Evolutionary conservation across 2,113 vertebrate genomes (phyloP).

Genomic region (Pitta sordida): DNA sequence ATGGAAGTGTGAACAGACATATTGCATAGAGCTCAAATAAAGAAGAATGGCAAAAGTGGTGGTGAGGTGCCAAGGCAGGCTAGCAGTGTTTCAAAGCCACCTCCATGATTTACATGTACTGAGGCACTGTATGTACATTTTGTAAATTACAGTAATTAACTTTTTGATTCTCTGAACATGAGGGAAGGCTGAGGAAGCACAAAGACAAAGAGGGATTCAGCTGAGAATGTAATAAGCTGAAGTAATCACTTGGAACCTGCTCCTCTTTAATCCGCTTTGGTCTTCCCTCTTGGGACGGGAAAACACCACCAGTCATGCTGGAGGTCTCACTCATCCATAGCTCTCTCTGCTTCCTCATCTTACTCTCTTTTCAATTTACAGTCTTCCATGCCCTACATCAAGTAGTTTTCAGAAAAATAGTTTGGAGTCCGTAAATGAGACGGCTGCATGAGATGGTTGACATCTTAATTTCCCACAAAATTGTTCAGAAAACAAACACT

Average conservation of each 20-base stretch:
- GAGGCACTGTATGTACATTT: not conserved
- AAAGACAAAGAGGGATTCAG: not conserved
- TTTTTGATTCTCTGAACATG: not conserved
- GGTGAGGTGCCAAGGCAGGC: not conserved
- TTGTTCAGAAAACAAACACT: not conserved
- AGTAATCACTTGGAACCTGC: constrained; percentile 11
- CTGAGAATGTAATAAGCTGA: constrained; percentile 18
- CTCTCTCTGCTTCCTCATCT: not conserved
- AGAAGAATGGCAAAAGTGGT: not conserved
- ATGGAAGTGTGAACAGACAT: not conserved
- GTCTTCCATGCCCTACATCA: not conserved
- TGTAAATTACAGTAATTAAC: constrained; percentile 5
- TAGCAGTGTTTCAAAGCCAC: not conserved
- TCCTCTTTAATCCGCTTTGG: not conserved
- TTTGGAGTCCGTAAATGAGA: not conserved
- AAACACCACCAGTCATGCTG: not conserved
- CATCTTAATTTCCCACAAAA: not conserved
- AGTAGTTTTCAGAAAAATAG: not conserved
- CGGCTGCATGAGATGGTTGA: not conserved
- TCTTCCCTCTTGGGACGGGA: not conserved
- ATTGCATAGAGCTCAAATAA: not conserved
- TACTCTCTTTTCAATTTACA: not conserved
- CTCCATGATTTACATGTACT: not conserved
- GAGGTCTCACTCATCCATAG: not conserved
- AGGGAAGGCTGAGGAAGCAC: not conserved